phyloP scores from a whole-genome alignment of 2,888 invertebrate genomes.

The Dermolepida albohirtum region DNA sequence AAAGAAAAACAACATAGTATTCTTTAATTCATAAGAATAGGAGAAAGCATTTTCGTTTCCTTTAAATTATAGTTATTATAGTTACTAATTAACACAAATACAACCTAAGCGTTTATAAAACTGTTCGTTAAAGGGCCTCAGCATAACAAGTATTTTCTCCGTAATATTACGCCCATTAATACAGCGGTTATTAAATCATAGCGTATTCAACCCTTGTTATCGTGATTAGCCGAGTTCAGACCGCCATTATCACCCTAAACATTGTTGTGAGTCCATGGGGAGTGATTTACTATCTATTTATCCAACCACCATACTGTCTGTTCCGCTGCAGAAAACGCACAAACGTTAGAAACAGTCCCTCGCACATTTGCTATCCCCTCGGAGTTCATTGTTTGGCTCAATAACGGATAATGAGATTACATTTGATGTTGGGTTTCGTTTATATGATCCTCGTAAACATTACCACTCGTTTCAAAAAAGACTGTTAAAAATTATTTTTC shows the following conservation, averaged over 20 bases:
- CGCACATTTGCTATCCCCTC: slow-evolving; percentile 10
- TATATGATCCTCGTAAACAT: neutral
- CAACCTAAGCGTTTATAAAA: neutral
- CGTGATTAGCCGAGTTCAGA: slow-evolving; percentile 48
- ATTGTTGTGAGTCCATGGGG: slow-evolving; percentile 41
- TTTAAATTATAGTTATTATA: too few relatives aligned
- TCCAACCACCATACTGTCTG: slow-evolving; percentile 38
- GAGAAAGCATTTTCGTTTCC: too few relatives aligned
- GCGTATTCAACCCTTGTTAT: slow-evolving; percentile 47
- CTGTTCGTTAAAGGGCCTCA: neutral
- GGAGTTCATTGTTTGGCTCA: slow-evolving; percentile 38
- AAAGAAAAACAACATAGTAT: too few relatives aligned
- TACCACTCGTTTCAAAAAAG: too few relatives aligned
- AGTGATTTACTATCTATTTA: slow-evolving; percentile 48
- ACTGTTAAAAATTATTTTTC: too few relatives aligned
- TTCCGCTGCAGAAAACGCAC: slow-evolving; percentile 23
- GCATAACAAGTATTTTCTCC: slow-evolving; percentile 23
- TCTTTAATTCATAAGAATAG: too few relatives aligned
- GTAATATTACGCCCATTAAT: slow-evolving; percentile 45
- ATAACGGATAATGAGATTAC: slow-evolving; percentile 41
- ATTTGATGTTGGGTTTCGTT: slow-evolving; percentile 31
- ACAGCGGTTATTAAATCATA: slow-evolving; percentile 48
- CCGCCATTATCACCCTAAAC: slow-evolving; percentile 49
- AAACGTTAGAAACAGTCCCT: slow-evolving; percentile 5
- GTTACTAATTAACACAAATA: neutral